Evolutionary conservation across 2,113 vertebrate species (phyloP).

Genomic region (Phaetusa simplex): DNA sequence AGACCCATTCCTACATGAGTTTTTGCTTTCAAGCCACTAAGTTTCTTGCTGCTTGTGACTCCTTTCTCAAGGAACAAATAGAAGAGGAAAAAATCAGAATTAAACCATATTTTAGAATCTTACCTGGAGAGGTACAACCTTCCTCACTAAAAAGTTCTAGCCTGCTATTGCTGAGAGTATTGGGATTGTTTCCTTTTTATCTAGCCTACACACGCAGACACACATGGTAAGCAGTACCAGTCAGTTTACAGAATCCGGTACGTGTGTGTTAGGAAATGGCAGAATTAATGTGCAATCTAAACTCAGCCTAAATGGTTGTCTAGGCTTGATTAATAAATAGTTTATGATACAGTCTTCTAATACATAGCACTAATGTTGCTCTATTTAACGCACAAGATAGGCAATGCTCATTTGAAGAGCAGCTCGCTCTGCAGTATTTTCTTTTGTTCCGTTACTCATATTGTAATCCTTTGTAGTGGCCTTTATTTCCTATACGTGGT

Average conservation of each 20-base stretch:
- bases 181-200: not conserved
- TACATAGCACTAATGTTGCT: not conserved
- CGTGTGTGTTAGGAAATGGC: accelerated
- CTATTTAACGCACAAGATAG: not conserved
- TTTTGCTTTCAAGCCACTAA: not conserved
- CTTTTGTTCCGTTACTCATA: not conserved
- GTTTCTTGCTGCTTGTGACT: not conserved
- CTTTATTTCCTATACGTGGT: not conserved
- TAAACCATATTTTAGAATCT: not conserved
- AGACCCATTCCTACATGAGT: not conserved
- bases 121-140: not conserved
- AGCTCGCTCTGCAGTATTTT: not conserved
- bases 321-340: not conserved
- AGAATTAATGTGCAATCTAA: not conserved
- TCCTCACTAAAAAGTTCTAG: not conserved
- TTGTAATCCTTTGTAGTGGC: not conserved
- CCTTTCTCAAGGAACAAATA: not conserved
- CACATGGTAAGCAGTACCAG: not conserved
- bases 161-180: not conserved
- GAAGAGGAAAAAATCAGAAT: not conserved
- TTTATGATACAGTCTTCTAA: not conserved
- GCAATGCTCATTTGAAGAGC: not conserved
- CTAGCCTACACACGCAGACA: not conserved
- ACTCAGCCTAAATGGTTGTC: not conserved
- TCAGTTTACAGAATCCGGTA: not conserved